Evolutionary conservation across 2,888 invertebrate species (phyloP).

Genomic region (Mechanitis messenoides): DNA sequence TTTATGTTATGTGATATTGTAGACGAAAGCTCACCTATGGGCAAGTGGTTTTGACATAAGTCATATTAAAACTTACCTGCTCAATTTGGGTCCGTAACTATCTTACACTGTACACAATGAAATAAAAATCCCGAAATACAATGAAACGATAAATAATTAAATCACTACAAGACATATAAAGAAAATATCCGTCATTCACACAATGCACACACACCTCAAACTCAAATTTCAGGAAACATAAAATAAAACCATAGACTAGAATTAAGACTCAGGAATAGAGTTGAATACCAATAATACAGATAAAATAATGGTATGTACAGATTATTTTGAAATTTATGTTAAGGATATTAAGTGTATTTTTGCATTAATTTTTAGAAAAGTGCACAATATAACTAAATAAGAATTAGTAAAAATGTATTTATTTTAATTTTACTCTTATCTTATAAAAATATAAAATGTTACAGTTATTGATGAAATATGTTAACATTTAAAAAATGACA

Average conservation of each 20-base stretch:
- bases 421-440: too few relatives aligned
- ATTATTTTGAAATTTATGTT: neutral
- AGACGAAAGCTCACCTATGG: constrained; percentile 21
- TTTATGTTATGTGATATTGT: constrained; percentile 21
- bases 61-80: constrained; percentile 32
- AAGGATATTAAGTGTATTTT: neutral
- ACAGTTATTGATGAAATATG: too few relatives aligned
- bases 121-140: constrained; percentile 20
- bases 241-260: constrained; percentile 5
- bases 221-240: constrained; percentile 8
- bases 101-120: constrained; percentile 12
- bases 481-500: too few relatives aligned
- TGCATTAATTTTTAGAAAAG: too few relatives aligned
- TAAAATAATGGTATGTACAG: neutral
- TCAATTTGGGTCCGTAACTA: constrained; percentile 12
- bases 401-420: too few relatives aligned
- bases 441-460: too few relatives aligned
- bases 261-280: neutral
- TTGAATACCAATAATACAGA: constrained; percentile 1
- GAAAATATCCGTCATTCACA: constrained; percentile 3
- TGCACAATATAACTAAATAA: too few relatives aligned
- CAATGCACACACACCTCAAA: constrained; percentile 6
- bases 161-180: constrained; percentile 1
- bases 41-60: constrained; percentile 32
- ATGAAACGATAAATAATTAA: constrained; percentile 8